Base-by-base conservation (phyloP, 2,113 vertebrate genomes). In the Phylloscopus whistleri region DNA sequence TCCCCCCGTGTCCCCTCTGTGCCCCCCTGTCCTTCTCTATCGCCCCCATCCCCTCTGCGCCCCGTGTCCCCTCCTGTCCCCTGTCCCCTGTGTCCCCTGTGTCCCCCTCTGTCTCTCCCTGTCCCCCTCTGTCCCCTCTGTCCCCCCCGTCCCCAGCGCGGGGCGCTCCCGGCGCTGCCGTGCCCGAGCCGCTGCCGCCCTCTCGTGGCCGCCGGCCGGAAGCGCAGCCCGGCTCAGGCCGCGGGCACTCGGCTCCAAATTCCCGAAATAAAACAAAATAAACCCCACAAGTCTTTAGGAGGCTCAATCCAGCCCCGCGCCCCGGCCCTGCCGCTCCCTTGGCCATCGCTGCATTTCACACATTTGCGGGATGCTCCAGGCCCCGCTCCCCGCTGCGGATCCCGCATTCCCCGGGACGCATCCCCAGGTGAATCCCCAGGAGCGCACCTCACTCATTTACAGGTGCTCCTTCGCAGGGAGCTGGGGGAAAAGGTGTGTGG, bases 401-500 rank as follows among this genome's bases (percentile, higher is more conserved):
- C 1, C 66, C 3, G 49, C n/a, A 1, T 6, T 10, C 44, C 67
- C 74, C 21, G 43, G 51, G 44, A 20, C 4, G 43, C 30, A 23
- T 19, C 41, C 39, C 6, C 52, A 10, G 58, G 24, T 24, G 44
- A 11, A 44, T 15, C 37, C 6, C 19, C 30, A 4, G 46, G 21
- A 35, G 52, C 24, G 13, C 46, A 2, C 30, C 30, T 56, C 15
- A 0, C 5, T 2, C 79, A 4, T 22, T 33, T 3, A 3, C 56
- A n/a, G 23, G 6, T 2, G 23, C 60, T 44, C 10, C 3, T 23
- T 30, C n/a, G 16, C 69, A 6, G 59, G 33, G 27, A 19, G 6
- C 1, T 6, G 62, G 16, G 19, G 27, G 22, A 10, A 35, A 23
- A 64, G 9, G 26, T 2, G 48, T 2, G 27, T 2, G 23, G 1